These are phyloP conservation scores for Condylura cristata DNA, from an alignment of 2,113 vertebrate species.

Conservation along the genomic window DNA sequence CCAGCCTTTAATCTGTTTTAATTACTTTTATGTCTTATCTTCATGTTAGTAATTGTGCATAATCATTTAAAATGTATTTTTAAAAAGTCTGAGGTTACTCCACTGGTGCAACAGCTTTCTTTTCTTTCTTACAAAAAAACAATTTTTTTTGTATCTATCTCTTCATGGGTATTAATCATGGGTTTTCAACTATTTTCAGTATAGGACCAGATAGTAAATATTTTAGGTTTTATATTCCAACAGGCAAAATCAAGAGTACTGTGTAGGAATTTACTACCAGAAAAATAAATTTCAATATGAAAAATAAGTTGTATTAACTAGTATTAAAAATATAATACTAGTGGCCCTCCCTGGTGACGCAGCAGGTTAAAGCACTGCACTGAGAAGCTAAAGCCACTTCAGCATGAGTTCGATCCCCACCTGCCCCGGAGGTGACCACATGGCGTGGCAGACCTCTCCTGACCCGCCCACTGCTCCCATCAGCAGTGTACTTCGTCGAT, in stretches of 20 bases:
- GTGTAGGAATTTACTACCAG: not conserved
- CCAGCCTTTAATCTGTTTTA: not conserved
- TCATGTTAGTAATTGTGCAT: not conserved
- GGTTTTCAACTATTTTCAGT: not conserved
- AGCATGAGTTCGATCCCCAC: too few relatives aligned
- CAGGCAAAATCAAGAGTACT: not conserved
- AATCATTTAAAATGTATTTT: not conserved
- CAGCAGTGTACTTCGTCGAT: too few relatives aligned
- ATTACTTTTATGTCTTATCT: not conserved
- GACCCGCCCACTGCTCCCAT: too few relatives aligned
- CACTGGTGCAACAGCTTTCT: not conserved
- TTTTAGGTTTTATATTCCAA: slow-evolving; percentile 4
- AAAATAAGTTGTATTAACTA: not conserved
- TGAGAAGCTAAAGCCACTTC: too few relatives aligned
- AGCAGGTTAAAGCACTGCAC: too few relatives aligned
- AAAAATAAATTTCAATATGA: not conserved
- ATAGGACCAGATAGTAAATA: not conserved
- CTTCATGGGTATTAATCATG: not conserved
- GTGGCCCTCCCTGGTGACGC: too few relatives aligned
- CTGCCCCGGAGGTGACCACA: too few relatives aligned
- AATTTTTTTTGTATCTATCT: not conserved
- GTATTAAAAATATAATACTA: not conserved
- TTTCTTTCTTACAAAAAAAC: not conserved
- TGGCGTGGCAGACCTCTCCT: too few relatives aligned
- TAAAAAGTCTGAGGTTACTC: not conserved